Percentiles rank a stretch among this genome's conserved stretches.
These are phyloP conservation scores for Glossophaga mutica DNA, from an alignment of 2,797 vertebrate species.

Conservation along the genomic window DNA sequence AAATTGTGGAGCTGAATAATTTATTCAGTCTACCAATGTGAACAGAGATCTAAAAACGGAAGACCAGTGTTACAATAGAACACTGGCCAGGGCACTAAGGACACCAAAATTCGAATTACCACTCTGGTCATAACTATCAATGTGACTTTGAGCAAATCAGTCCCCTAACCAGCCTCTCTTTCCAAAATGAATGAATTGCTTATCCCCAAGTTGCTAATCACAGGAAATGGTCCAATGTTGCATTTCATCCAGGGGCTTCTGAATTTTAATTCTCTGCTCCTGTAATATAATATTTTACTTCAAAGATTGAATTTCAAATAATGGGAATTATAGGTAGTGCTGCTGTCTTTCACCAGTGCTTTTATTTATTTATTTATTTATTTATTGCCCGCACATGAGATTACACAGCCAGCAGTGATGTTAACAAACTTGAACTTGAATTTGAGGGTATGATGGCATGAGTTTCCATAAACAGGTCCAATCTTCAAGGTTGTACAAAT, in stretches of 20 bases:
- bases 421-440: slow-evolving; percentile 22
- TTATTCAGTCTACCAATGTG: not conserved
- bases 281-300: not conserved
- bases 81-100: not conserved
- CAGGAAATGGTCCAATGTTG: not conserved
- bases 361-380: not conserved
- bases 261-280: not conserved
- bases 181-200: slow-evolving; percentile 31
- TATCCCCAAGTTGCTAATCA: not conserved
- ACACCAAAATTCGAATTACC: not conserved
- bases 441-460: not conserved
- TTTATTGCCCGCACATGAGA: not conserved
- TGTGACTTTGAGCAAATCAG: not conserved
- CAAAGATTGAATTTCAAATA: slow-evolving; percentile 20
- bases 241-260: not conserved
- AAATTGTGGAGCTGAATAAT: not conserved
- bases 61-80: not conserved
- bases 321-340: not conserved
- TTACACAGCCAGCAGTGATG: not conserved
- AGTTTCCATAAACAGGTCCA: slow-evolving; percentile 35
- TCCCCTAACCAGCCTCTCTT: not conserved
- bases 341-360: not conserved
- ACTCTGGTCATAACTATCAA: not conserved
- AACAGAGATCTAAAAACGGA: not conserved
- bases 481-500: slow-evolving; percentile 24